Conservation (phyloP, 2,888 invertebrate genomes). For the Schizotus pectinicornis region DNA sequence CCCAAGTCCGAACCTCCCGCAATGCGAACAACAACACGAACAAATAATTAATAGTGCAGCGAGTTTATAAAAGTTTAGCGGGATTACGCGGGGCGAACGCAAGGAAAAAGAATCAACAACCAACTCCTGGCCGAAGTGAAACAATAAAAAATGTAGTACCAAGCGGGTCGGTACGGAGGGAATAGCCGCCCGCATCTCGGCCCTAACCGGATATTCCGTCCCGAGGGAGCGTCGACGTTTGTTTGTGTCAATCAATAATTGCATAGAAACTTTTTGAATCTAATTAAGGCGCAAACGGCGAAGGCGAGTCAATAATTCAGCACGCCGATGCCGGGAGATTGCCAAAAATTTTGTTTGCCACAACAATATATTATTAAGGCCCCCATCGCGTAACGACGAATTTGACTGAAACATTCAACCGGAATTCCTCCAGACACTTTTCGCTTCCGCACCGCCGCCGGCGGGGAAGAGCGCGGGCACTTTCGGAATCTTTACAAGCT, state of each 20-base stretch:
- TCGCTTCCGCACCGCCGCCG: too few species aligned
- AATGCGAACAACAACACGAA: constrained; percentile 13
- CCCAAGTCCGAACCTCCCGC: background rate
- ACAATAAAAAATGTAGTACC: constrained; percentile 40
- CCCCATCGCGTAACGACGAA: constrained; percentile 8
- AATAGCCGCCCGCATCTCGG: constrained; percentile 19
- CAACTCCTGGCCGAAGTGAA: constrained; percentile 37
- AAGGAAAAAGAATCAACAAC: constrained; percentile 29
- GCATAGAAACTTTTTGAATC: constrained; percentile 18
- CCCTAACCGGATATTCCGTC: constrained; percentile 16
- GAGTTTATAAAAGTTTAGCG: constrained; percentile 35
- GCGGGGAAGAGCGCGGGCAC: too few species aligned
- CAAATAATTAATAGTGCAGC: constrained; percentile 35
- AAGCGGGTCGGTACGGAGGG: constrained; percentile 11
- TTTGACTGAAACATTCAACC: constrained; percentile 17
- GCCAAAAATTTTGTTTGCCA: constrained; percentile 16
- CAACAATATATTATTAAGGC: constrained; percentile 20
- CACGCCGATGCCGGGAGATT: constrained; percentile 3
- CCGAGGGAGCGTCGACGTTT: constrained; percentile 19
- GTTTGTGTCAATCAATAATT: constrained; percentile 26
- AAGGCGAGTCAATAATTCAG: constrained; percentile 11
- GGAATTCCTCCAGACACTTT: constrained; percentile 7
- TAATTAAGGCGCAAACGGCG: constrained; percentile 12
- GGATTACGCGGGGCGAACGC: constrained; percentile 31
- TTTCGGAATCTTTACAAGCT: too few species aligned